Base-by-base conservation (phyloP, 2,797 vertebrate species). In the Sebastes jordani region DNA sequence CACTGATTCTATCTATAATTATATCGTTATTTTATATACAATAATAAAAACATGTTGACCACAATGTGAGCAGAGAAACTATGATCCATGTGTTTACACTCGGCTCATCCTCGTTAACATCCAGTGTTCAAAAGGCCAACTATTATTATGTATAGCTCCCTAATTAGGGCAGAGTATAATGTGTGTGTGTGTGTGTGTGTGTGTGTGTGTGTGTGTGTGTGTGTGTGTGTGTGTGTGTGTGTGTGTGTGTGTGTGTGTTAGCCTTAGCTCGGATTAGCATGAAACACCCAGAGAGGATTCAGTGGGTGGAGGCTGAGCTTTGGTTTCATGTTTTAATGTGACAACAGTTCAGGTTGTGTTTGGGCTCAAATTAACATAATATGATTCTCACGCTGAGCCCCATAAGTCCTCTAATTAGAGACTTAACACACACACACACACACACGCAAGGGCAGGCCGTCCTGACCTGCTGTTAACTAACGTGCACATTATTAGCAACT, bases 341-440 rank as follows among this genome's bases (percentile, higher is more conserved):
- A 61, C 1, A 16, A 73, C 22, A 42, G 56, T 58, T 73, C 10
- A 5, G 61, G 69, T 82, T 69, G 59, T 1, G 22, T 79, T 72
- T 71, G 25, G 0, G 60, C 49, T 78, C 2, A 27, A 81, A 83
- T 81, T 38, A 81, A 29, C 64, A 80, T 78, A 78, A 77, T 78
- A 16, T 36, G 32, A 60, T 52, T 62, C 66, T 72, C 76, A 76
- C 56, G 55, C 59, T 2, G 60, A 72, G 73, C 38, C 1, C 27
- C 4, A 7, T 42, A 64, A 60, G 73, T 11, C 74, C 72, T 65
- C 16, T 84, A 84, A 88, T 79, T 79, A 88, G 56, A 59, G 16
- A 56, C 49, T n/a, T 11, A 58, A 23, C 42, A 61, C 36, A 61
- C 38, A 46, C 80, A 46, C n/a, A n/a, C n/a, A n/a, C 36, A 13